Evolutionary conservation across 2,888 invertebrate genomes (phyloP), one percentile per base, ranked within the genome.

Genomic region (Heliconius charithonia): DNA sequence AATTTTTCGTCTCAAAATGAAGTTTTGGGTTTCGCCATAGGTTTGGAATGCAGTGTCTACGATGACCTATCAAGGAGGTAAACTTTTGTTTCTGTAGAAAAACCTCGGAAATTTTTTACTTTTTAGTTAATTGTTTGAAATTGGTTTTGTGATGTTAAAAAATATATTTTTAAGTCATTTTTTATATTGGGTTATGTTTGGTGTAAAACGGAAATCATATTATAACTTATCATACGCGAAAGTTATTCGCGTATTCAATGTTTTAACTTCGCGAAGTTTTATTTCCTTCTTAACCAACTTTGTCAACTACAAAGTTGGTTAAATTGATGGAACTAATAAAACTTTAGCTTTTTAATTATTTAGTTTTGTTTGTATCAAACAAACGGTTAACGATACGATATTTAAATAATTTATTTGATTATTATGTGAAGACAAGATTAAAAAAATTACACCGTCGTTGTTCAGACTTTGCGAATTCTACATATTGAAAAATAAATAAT

Each of bases 231-330:
- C 25, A 25, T 41, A 37, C n/a, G 66, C 66, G 32, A 51, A 71
- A 71, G 51, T 56, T 72, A 32, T 72, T 56, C 71, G 71, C 29
- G 71, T 72, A 32, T 13, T n/a, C 22, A 32, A 72, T n/a, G 71
- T 72, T 32, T 32, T 32, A 32, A 32, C 71, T 56, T 72, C n/a
- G 32, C 22, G 7, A 72, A 72, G 71, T 71, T 71, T 56, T 71
- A 71, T 56, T 56, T 29, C 29, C 71, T 71, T 56, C 29, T 56
- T 29, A 71, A 51, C 29, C 12, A 51, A 72, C 32, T 72, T 32
- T 56, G 32, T 32, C n/a, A 56, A 22, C 16, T 7, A 9, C 6
- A 9, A 32, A 32, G 9, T 32, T 32, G 32, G 32, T 22, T 56
- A 56, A 22, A 56, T 22, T 9, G 56, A 22, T 56, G 7, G 9